Base-by-base conservation (phyloP, 2,113 vertebrate species). In the Aegotheles bennettii region DNA sequence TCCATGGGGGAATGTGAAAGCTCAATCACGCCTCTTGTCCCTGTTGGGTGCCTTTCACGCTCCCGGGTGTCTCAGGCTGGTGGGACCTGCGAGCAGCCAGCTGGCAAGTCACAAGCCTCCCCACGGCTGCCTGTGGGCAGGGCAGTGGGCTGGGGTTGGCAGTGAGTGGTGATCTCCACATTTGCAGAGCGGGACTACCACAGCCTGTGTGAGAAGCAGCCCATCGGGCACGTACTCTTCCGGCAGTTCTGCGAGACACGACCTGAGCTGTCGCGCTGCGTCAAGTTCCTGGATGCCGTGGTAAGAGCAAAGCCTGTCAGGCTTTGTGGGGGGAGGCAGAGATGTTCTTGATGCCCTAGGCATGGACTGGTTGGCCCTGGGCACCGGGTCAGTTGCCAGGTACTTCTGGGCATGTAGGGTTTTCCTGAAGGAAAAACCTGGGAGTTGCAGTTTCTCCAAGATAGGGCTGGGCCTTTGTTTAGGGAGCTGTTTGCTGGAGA, bases 281-380 rank as follows among this genome's bases (percentile, higher is more conserved):
- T 98, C 87, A 98, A 97, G 95, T 99, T 99, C 96, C 98, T 99
- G 97, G 99, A 99, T n/a, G 98, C 98, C 7, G 99, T 99, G 99
- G 99, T 99, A 96, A 98, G 98, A 89, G 50, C 76, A 79, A n/a
- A 89, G 47, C 88, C 74, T 0, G 0, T 36, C 12, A 3, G 48
- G 20, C 51, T 48, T 73, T 11, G 0, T 0, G 43, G 54, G 19
- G 69, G 60, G 23, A 67, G 21, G 24, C 31, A 47, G 59, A 35
- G 35, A 12, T 43, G 61, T 79, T 78, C 69, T 47, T 42, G 43
- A 48, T 1, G 3, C 71, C n/a, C 10, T 60, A 65, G 45, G 63
- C 68, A 53, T 0, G 0, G 38, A 20, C 36, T 10, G 1, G 3
- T 63, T 94, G 71, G 31, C 76, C 18, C 33, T 78, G 74, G 7